Base-by-base conservation (phyloP, 2,888 invertebrate genomes). In the Diaperis boleti region DNA sequence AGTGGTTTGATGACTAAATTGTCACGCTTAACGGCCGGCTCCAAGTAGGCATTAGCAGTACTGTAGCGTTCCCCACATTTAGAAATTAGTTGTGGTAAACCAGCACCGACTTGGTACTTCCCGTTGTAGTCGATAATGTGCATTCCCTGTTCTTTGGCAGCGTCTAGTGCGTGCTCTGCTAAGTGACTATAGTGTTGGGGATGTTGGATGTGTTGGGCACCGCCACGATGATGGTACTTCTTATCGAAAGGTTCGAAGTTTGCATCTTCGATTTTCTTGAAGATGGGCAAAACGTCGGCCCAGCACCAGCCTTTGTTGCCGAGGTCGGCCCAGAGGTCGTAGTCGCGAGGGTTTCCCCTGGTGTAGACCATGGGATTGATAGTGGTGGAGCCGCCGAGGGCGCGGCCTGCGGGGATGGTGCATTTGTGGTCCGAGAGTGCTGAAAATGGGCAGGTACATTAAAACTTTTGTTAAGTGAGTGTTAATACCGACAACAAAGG, bases 341-440 rank as follows among this genome's bases (percentile, higher is more conserved):
- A 95, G 74, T 95, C 94, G 2, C 83, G 80, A 0, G 85, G 83
- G 70, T 88, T 85, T 7, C 91, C 92, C 64, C 92, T 82, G 0
- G 90, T 90, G 72, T 91, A 92, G 72, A 91, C 88, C 92, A 95
- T 92, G 71, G 89, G 89, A 76, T 94, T 94, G 6, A 94, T 82
- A 0, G 91, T 88, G 65, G 91, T 91, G 5, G 89, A 89, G 1
- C 95, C 95, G 3, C 95, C 95, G 75, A 95, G 85, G 0, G 92
- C 91, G 78, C 91, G 92, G 1, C 94, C 94, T 60, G 72, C 44
- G 67, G 72, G 67, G 7, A 76, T 59, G 7, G 68, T 62, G 57
- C 80, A 79, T 61, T 68, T 66, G 35, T 76, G 64, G 31, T 76
- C 72, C 33, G 67, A 66, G 68, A 71, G 73, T 13, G 74, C 78